Evolutionary conservation across 2,797 vertebrate genomes (phyloP), one percentile per base, ranked within the genome.

Genomic region (Zalophus californianus): DNA sequence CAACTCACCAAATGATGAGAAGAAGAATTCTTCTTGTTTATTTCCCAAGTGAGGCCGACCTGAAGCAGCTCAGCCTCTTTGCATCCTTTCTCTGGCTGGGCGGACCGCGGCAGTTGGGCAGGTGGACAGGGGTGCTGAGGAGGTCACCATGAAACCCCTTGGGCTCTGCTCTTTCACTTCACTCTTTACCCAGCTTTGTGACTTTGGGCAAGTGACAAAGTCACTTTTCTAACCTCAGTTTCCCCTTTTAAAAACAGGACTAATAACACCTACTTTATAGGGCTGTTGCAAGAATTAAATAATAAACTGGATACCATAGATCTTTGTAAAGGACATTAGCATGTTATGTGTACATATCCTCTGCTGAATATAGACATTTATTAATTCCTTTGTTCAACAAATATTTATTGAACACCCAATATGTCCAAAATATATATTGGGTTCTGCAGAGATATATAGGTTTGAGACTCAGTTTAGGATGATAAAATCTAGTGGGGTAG

Each of bases 1-100:
- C 2, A 32, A 80, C 97, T 98, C 92, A 89, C 93, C 93, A 94
- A 94, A 96, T 87, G 97, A 98, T 96, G 96, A 97, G 95, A 96
- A 93, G 72, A 93, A 93, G 94, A 94, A 97, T 97, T 95, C 70
- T 92, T 92, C 92, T 86, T 97, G 88, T 97, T 98, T 97, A 94
- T 98, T 97, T 97, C 92, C 94, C 96, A 58, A 84, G 96, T 29
- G 75, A 90, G 90, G 64, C 73, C 54, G 56, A 88, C 6, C 7
- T 12, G 89, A 77, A 27, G 83, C 79, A 80, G 91, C 73, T 87
- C 48, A 14, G 68, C 27, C 27, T 82, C 78, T 78, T 18, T 32
- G 52, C 15, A 62, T 18, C 85, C 73, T 77, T 41, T 58, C 48
- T 12, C 68, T 3, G 70, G 41, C 58, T 9, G 72, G 84, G 41